Base-by-base conservation (phyloP, 2,113 vertebrate genomes). In the Passer domesticus region DNA sequence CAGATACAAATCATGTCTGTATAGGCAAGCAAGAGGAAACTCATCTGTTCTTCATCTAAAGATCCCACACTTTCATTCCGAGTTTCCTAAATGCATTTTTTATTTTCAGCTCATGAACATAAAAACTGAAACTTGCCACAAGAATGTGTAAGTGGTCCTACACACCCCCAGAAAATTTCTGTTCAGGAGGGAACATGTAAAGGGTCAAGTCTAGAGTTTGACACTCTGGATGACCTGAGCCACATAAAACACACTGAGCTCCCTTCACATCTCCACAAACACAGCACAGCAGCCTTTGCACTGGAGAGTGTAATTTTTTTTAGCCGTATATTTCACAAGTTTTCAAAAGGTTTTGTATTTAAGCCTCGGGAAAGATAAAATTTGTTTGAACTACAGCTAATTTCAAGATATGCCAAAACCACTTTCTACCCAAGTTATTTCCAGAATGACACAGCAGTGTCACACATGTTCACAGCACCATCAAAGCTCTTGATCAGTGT, bases 161-260 rank as follows among this genome's bases (percentile, higher is more conserved):
- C 1, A 5, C 0, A 1, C 1, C 6, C 9, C 21, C 4, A 0
- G 24, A 70, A 67, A 67, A 75, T 14, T 37, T 52, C 23, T 43
- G 9, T 25, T n/a, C 41, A 79, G 68, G 33, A 11, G 20, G 10
- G 30, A 75, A 67, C n/a, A 67, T 0, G 12, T 15, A 25, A 58
- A 84, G 60, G 28, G 21, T 43, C 27, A 56, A 47, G 66, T 33
- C 17, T 15, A 21, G 2, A 66, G 30, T 25, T n/a, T 46, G n/a
- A 39, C 18, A 58, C 19, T 41, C 55, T 1, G 2, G 22, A 50
- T 74, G 7, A 2, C 56, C 43, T 46, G n/a, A 20, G 52, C 46
- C 43, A 31, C 2, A 10, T 16, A 19, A 43, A 77, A 43, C 37
- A 78, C 13, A 12, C 0, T 6, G 31, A 58, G 49, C 3, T 83